Evolutionary conservation across 1,140 invertebrate species (phyloP), one percentile per base, ranked within the genome.

Genomic region (Drosophila leontia): DNA sequence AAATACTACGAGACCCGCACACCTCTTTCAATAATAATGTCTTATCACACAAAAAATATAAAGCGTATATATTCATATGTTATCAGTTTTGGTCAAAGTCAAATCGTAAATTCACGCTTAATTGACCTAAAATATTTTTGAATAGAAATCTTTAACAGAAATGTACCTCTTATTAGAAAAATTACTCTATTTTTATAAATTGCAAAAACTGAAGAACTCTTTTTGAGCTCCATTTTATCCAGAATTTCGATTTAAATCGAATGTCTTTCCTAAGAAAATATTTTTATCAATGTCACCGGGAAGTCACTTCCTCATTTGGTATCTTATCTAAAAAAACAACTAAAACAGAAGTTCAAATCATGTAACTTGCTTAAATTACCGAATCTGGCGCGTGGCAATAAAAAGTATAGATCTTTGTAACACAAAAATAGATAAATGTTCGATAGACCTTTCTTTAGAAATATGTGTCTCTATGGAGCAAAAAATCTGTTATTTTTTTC

Each of bases 271-370:
- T 35, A 7, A 9, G 17, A 34, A 50, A 19, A 9, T 13, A 7
- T 13, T 48, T 60, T 7, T n/a, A 17, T 58, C 7, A 34, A 5
- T 37, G 23, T 45, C 39, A 15, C 17, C 7, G 3, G 1, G 19
- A 37, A 50, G n/a, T 69, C n/a, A 70, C 13, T 64, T 64, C 11
- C 17, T 29, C 7, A 26, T 7, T 19, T 42, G 34, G 39, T 75
- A 63, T 75, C 72, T 75, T 75, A 75, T 75, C 72, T 42, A 32
- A 35, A 13, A 11, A 13, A 60, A 34, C 8, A n/a, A 70, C 17
- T 29, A 19, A 23, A 39, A 53, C 45, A 17, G 9, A 35, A 39
- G 12, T 26, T n/a, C 26, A 26, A 65, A 34, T 50, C 9, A 32
- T 55, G 51, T 55, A 56, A 61, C 45, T 74, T 61, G 15, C 41